Conservation (phyloP, 2,888 invertebrate species). For the Drosophila formosana region DNA sequence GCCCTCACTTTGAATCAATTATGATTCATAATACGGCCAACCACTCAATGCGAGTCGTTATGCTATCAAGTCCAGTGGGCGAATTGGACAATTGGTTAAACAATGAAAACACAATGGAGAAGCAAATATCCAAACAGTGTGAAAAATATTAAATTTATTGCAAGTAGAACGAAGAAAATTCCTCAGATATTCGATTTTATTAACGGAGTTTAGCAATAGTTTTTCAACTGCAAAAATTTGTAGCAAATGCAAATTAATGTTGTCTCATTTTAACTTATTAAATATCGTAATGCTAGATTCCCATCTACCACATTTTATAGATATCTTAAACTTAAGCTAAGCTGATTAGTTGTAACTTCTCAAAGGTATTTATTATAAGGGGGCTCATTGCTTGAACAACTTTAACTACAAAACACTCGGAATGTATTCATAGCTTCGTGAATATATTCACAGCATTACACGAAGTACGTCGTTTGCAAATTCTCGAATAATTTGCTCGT, state of each 20-base stretch:
- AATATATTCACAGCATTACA: not conserved
- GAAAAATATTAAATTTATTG: too few species aligned
- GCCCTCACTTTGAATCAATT: constrained; percentile 35
- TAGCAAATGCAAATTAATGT: too few species aligned
- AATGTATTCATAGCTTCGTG: not conserved
- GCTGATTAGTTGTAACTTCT: not conserved
- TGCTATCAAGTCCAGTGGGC: too few species aligned
- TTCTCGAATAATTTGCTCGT: not conserved
- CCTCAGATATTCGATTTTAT: too few species aligned
- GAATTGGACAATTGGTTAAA: not conserved
- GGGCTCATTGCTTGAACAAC: not conserved
- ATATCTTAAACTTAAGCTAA: not conserved
- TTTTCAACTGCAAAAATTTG: too few species aligned
- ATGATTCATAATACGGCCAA: constrained; percentile 5
- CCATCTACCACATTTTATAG: not conserved
- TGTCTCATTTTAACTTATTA: too few species aligned
- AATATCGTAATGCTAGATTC: too few species aligned
- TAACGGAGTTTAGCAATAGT: too few species aligned
- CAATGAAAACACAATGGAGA: too few species aligned
- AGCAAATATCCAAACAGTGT: too few species aligned
- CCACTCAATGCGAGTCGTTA: not conserved
- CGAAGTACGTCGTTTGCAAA: not conserved
- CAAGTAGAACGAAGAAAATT: too few species aligned
- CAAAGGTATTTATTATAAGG: not conserved
- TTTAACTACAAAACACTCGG: not conserved